Conservation (phyloP, 1,140 invertebrate genomes). For the Antheraea mylitta region DNA sequence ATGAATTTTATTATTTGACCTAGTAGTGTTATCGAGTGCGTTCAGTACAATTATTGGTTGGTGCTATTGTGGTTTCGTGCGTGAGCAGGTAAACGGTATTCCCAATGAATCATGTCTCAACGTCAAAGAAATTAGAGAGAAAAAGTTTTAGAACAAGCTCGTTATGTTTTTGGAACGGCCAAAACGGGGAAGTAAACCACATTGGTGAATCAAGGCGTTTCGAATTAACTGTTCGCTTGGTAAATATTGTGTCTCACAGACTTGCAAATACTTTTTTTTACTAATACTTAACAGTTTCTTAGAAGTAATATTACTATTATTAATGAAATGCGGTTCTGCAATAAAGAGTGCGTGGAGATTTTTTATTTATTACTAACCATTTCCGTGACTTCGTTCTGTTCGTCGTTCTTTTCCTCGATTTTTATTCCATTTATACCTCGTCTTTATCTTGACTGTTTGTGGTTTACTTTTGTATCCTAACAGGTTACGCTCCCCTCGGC, state of each 20-base stretch:
- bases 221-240: background rate
- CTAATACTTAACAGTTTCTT: too few species aligned
- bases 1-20: constrained; percentile 1
- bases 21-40: background rate
- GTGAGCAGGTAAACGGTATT: constrained; percentile 12
- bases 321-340: too few species aligned
- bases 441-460: too few species aligned
- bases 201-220: background rate
- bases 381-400: too few species aligned
- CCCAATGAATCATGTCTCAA: constrained; percentile 18
- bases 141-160: background rate
- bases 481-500: too few species aligned
- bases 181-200: background rate
- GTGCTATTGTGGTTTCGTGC: constrained; percentile 14
- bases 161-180: constrained; percentile 3
- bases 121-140: constrained; percentile 21
- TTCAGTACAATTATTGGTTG: constrained; percentile 1
- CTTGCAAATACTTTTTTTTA: background rate
- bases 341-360: too few species aligned
- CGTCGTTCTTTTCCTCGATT: too few species aligned
- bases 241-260: background rate
- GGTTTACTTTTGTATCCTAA: too few species aligned
- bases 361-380: too few species aligned
- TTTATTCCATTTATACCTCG: too few species aligned
- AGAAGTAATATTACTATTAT: too few species aligned